Evolutionary conservation across 2,888 invertebrate species (phyloP).

Genomic region (Lasiommata megera): DNA sequence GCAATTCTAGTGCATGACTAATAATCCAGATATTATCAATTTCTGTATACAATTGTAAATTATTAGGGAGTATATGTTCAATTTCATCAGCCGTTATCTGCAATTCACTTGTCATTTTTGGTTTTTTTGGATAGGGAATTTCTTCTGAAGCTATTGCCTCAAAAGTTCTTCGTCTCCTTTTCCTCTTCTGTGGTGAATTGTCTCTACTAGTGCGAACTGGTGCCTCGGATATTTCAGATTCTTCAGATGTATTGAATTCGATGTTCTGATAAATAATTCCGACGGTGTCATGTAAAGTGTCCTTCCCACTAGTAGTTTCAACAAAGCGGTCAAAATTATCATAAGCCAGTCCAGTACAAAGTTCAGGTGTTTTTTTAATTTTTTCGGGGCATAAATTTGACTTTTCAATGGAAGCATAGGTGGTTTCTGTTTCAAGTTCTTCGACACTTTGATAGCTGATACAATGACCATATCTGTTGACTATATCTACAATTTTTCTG

Average conservation of each 20-base stretch:
- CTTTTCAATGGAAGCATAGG: conserved; percentile 32
- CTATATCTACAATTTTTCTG: conserved; percentile 39
- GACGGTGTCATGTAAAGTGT: conserved; percentile 48
- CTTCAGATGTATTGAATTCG: conserved; percentile 4
- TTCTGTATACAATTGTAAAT: not conserved
- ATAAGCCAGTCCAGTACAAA: conserved; percentile 38
- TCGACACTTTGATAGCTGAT: conserved; percentile 40
- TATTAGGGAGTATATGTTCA: not conserved
- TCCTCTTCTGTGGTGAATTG: not conserved
- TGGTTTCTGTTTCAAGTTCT: conserved; percentile 47
- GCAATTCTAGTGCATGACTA: not conserved
- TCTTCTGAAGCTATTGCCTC: not conserved
- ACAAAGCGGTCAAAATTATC: conserved; percentile 44
- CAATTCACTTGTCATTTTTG: not conserved
- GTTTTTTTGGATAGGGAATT: not conserved
- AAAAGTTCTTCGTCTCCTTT: conserved; percentile 17
- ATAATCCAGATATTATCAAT: not conserved
- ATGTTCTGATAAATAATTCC: conserved; percentile 41
- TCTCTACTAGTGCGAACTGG: not conserved
- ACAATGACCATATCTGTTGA: conserved; percentile 45
- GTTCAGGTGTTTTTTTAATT: not conserved
- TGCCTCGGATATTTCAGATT: conserved; percentile 4
- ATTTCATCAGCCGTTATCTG: not conserved
- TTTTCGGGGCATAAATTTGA: conserved; percentile 33
- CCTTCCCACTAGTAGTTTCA: conserved; percentile 43